A percentile compares a stretch with the other conserved stretches of the same genome.
Evolutionary conservation across 1,140 invertebrate species (phyloP).

Genomic region (Phymorhynchus buccinoides): DNA sequence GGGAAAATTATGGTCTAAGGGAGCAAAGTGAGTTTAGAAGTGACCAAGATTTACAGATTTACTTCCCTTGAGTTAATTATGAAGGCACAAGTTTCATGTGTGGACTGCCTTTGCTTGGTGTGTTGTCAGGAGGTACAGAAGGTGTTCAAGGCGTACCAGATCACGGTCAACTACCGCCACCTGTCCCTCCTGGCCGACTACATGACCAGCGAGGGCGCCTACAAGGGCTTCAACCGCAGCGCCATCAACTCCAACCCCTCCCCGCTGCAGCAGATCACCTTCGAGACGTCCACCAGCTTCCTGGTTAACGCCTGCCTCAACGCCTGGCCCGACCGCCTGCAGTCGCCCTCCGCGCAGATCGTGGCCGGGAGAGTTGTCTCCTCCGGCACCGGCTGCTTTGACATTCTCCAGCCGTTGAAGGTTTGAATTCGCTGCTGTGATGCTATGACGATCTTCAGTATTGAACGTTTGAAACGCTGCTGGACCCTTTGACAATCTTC

Average conservation of each 20-base stretch:
- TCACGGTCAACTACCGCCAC: conserved; percentile 94
- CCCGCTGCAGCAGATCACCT: conserved; percentile 97
- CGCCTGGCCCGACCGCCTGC: conserved; percentile 82
- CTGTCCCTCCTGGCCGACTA: conserved; percentile 95
- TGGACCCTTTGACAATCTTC: background rate
- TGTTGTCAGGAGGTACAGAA: conserved; percentile 85
- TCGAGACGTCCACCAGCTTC: conserved; percentile 93
- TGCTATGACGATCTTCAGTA: conserved; percentile 3
- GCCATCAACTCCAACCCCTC: conserved; percentile 91
- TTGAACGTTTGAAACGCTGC: background rate
- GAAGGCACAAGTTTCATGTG: too few species aligned
- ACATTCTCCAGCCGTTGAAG: conserved; percentile 69
- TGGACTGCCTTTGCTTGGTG: too few species aligned
- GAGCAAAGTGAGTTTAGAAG: too few species aligned
- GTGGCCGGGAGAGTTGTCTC: conserved; percentile 88
- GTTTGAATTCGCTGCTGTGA: conserved; percentile 5
- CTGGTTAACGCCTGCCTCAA: conserved; percentile 85
- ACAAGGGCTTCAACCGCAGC: conserved; percentile 90
- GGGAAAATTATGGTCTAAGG: too few species aligned
- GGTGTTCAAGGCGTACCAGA: conserved; percentile 96
- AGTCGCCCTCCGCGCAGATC: conserved; percentile 90
- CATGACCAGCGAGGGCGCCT: conserved; percentile 95
- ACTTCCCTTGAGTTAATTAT: too few species aligned
- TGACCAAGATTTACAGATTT: too few species aligned
- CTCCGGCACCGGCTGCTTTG: conserved; percentile 89